phyloP scores from a whole-genome alignment of 2,113 vertebrate genomes.

The Ageneiosus marmoratus region DNA sequence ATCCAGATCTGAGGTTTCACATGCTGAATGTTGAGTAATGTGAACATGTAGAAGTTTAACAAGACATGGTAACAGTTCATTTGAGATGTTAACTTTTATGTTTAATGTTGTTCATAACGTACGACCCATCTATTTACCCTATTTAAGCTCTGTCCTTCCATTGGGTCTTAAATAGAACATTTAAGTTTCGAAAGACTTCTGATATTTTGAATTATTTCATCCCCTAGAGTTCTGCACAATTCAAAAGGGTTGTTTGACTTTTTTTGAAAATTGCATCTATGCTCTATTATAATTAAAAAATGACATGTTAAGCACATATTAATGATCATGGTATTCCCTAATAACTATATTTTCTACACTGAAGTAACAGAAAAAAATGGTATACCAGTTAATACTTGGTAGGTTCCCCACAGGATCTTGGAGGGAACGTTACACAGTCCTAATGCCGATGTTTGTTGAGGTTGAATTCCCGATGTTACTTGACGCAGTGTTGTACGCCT shows the following conservation, averaged over 20 bases:
- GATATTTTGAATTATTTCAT: neutral
- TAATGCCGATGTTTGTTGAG: too few species aligned
- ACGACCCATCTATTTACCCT: neutral
- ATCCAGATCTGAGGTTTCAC: constrained; percentile 28
- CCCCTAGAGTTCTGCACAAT: neutral
- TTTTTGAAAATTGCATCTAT: neutral
- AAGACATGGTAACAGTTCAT: neutral
- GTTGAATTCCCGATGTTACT: too few species aligned
- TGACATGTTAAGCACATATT: neutral
- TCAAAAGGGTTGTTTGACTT: neutral
- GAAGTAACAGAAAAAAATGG: too few species aligned
- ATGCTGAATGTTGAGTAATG: constrained; percentile 36
- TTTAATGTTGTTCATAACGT: neutral
- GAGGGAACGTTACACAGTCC: too few species aligned
- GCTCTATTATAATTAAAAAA: neutral
- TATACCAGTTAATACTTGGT: too few species aligned
- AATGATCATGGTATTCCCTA: neutral
- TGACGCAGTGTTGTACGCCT: too few species aligned
- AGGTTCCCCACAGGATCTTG: too few species aligned
- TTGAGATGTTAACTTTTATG: neutral
- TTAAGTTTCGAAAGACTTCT: neutral
- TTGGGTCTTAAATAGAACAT: constrained; percentile 12
- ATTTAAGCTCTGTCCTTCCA: neutral
- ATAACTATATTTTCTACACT: neutral
- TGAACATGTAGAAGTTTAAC: neutral